Base-by-base conservation (phyloP, 2,888 invertebrate species). In the Oxyteleia sp. region DNA sequence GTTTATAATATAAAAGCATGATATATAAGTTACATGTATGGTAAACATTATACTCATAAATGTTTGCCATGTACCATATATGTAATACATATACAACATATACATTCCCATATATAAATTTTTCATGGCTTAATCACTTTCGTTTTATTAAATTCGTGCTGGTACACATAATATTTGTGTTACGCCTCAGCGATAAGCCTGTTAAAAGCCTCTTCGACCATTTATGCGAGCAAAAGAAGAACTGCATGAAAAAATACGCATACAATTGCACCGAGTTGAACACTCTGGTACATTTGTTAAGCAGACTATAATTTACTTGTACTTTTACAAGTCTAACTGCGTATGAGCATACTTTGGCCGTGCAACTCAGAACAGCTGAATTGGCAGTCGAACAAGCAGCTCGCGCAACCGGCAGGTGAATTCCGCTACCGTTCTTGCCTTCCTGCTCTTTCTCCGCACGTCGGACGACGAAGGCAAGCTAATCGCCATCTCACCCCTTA, bases 401-500 rank as follows among this genome's bases (percentile, higher is more conserved):
- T 51, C 61, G 68, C 76, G 61, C 71, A 66, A 68, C 66, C 71
- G 89, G 91, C 91, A 91, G 91, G 91, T 91, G 91, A 90, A 89
- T 90, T 87, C 84, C 84, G 89, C 88, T 89, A 88, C 89, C 86
- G 88, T 88, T 88, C 84, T 72, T 84, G 47, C 68, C 43, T 57
- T 18, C 32, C 29, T 55, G 75, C 78, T 74, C 68, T 80, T 83
- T 75, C 51, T 43, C 45, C 18, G 55, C 13, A 26, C 26, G 76
- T 82, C 80, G 74, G 83, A 57, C 72, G 55, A 69, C 82, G 83
- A 86, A 86, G 87, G 79, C 85, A 85, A 80, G 88, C 90, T 91
- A 91, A 90, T 92, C 91, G 88, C 87, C 89, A 89, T 91, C 90
- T 88, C 91, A 89, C 90, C 90, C 90, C 82, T 82, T 75, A 82